Percentiles rank a stretch among this genome's conserved stretches.
These are phyloP conservation scores for Heliconius cydno DNA, from an alignment of 2,888 invertebrate genomes.

Conservation along the genomic window DNA sequence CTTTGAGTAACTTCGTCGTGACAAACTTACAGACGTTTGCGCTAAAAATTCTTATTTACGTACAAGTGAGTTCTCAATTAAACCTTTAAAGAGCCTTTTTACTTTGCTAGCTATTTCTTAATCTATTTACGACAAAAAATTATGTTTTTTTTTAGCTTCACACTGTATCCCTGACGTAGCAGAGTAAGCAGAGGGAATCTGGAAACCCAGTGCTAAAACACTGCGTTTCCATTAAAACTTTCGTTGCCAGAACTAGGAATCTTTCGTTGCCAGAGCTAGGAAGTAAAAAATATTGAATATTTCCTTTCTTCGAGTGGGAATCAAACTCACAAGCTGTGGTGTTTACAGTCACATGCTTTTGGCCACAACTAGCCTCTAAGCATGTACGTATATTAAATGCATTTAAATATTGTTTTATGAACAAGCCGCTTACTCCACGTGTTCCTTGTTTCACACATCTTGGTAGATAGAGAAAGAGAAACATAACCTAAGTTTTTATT, in stretches of 20 bases:
- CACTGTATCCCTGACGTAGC: background rate
- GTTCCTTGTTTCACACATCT: no score
- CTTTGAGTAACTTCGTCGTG: conserved; percentile 29
- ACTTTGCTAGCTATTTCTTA: background rate
- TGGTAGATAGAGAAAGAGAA: no score
- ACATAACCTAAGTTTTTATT: no score
- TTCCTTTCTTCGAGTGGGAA: background rate
- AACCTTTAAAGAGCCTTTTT: conserved; percentile 16
- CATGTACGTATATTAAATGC: no score
- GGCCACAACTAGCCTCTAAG: no score
- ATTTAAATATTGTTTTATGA: background rate
- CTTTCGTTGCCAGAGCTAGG: background rate
- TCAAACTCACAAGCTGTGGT: background rate
- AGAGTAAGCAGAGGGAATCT: background rate
- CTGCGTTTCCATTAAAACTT: background rate
- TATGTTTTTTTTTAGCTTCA: background rate
- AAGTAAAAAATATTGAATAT: background rate
- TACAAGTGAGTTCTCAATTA: conserved; percentile 30
- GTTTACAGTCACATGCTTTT: no score
- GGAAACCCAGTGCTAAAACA: background rate
- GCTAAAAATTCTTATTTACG: conserved; percentile 24
- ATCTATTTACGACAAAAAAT: background rate
- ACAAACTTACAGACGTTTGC: conserved; percentile 27
- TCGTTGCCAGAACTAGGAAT: background rate
- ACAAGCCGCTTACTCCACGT: no score